phyloP scores from a whole-genome alignment of 2,888 invertebrate species.

The Protodeltote pygarga region DNA sequence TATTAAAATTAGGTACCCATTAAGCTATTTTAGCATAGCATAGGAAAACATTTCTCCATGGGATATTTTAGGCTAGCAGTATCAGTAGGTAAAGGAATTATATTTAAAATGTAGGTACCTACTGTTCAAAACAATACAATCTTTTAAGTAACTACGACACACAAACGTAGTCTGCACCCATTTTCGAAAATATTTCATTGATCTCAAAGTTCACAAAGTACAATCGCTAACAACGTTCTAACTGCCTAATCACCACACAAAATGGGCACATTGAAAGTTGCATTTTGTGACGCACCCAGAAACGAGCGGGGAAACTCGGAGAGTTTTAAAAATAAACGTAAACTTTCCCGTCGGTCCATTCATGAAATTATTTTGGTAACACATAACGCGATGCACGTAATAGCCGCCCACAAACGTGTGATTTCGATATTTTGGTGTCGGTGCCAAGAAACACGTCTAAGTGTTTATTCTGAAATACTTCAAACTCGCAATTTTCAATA shows the following conservation, averaged over 20 bases:
- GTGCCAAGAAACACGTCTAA: conserved; percentile 23
- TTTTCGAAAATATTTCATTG: too few species aligned
- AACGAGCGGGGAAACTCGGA: conserved; percentile 43
- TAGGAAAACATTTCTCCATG: too few species aligned
- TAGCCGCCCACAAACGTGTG: conserved; percentile 33
- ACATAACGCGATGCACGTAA: conserved; percentile 38
- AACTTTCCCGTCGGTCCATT: conserved; percentile 43
- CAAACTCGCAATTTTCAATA: too few species aligned
- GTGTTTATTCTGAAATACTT: conserved; percentile 1
- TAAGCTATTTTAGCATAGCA: too few species aligned
- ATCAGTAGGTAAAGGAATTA: too few species aligned
- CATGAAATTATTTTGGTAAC: conserved; percentile 50
- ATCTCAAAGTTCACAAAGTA: too few species aligned
- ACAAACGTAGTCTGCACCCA: too few species aligned
- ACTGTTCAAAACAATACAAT: too few species aligned
- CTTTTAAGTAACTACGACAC: too few species aligned
- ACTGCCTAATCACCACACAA: conserved; percentile 12
- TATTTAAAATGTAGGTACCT: too few species aligned
- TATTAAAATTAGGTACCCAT: too few species aligned
- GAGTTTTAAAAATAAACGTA: conserved; percentile 40
- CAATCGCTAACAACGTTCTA: neutral
- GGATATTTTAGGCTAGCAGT: too few species aligned
- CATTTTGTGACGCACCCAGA: conserved; percentile 27
- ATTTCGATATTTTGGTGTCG: conserved; percentile 13
- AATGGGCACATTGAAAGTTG: conserved; percentile 21